Base-by-base conservation (phyloP, 2,888 invertebrate genomes). In the Kryphioiulus occultus region DNA sequence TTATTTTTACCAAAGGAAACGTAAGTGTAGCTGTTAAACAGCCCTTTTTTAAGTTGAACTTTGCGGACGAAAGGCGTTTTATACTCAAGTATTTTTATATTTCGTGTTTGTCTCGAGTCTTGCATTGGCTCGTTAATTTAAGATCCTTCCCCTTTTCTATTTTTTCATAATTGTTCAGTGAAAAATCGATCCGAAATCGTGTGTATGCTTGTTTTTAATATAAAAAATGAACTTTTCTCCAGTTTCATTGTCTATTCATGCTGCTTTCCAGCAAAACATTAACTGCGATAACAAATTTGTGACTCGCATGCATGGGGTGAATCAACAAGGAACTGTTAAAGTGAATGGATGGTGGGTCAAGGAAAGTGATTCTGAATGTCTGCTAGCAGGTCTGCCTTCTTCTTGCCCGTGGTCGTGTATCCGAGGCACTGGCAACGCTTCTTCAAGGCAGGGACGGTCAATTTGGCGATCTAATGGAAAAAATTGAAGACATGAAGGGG, bases 291-390 rank as follows among this genome's bases (percentile, higher is more conserved):
- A 9, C 7, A 44, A 15, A 15, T 44, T 4, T 9, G 44, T 44
- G 39, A 5, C 3, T 12, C 7, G 12, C 44, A 44, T 53, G 47
- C 47, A 44, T 44, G 44, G 12, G 44, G 12, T 44, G 44, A 44
- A 44, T 9, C 3, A 53, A 53, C 9, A 53, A 53, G 35, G 35
- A 35, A 68, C 26, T 68, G 68, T 7, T 26, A 26, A 68, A 5
- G 26, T 9, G 26, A 26, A 22, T 26, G 22, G 10, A 26, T 26
- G 26, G 9, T 0, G 0, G 68, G 68, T 68, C 26, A 68, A 68
- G 26, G 26, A 22, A 86, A 86, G 44, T 86, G 47, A 15, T 32
- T 85, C 42, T 87, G 53, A 59, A 87, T 87, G n/a, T 87, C 87
- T 30, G 85, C 85, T 32, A 83, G 42, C 26, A 87, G 53, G 10